Percentiles rank a stretch among this genome's conserved stretches.
Evolutionary conservation across 2,113 vertebrate genomes (phyloP).

Genomic region (Psittacara wagleri): DNA sequence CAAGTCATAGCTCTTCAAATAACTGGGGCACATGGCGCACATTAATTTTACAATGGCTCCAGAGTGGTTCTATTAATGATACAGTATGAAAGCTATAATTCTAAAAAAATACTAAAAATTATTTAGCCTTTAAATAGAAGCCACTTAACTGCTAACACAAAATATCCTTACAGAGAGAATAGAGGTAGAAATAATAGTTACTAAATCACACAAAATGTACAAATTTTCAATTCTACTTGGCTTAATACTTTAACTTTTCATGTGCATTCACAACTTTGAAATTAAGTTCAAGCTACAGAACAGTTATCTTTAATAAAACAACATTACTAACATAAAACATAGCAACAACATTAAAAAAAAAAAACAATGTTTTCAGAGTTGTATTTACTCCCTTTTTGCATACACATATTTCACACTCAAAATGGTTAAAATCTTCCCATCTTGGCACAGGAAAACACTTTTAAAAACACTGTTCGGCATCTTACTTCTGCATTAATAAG

Average conservation of each 20-base stretch:
- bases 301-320: not conserved
- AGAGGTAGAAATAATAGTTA: not conserved
- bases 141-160: not conserved
- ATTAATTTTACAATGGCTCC: not conserved
- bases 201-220: not conserved
- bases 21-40: not conserved
- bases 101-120: not conserved
- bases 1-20: not conserved
- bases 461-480: accelerated
- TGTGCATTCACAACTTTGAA: accelerated
- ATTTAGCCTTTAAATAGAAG: not conserved
- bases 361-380: not conserved
- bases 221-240: not conserved
- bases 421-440: not conserved
- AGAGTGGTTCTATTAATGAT: not conserved
- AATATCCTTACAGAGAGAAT: not conserved
- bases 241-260: not conserved
- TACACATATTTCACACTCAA: not conserved
- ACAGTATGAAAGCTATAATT: not conserved
- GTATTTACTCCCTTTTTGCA: not conserved
- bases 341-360: not conserved
- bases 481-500: not conserved
- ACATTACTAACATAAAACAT: not conserved
- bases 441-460: not conserved
- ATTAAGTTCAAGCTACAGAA: not conserved